A percentile compares a stretch with the other conserved stretches of the same genome.
Conservation (phyloP, 2,888 invertebrate species). For the Lathronympha strigana region DNA sequence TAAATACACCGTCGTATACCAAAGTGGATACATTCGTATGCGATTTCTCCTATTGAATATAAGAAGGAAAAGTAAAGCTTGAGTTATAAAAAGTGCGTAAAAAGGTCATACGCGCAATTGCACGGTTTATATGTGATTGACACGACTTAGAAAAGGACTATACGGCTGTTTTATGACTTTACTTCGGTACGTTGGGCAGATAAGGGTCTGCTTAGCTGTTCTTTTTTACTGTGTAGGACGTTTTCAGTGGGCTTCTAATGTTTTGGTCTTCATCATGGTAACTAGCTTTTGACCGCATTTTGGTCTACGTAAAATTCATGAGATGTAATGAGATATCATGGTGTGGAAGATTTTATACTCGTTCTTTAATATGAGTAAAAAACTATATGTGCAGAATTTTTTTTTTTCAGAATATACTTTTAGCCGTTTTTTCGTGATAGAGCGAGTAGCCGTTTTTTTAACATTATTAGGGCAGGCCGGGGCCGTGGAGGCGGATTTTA, state of each 20-base stretch:
- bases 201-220: not conserved
- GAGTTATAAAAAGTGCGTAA: slow-evolving; percentile 15
- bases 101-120: slow-evolving; percentile 7
- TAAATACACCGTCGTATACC: slow-evolving; percentile 2
- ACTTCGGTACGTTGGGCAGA: not conserved
- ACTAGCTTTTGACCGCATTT: not conserved
- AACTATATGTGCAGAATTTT: too few species aligned
- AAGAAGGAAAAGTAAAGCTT: slow-evolving; percentile 9
- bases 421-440: too few species aligned
- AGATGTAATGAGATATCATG: too few species aligned
- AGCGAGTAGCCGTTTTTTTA: too few species aligned
- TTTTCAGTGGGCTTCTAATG: not conserved
- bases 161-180: slow-evolving; percentile 1
- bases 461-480: too few species aligned
- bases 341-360: too few species aligned
- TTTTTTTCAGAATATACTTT: too few species aligned
- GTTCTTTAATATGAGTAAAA: too few species aligned
- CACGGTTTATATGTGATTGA: slow-evolving; percentile 20
- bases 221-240: not conserved
- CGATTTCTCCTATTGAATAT: slow-evolving; percentile 15
- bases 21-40: slow-evolving; percentile 1
- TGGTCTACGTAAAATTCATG: not conserved
- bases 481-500: too few species aligned
- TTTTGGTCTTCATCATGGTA: not conserved
- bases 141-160: slow-evolving; percentile 1